phyloP scores from a whole-genome alignment of 2,888 invertebrate genomes.

The Hoplodrina blanda region DNA sequence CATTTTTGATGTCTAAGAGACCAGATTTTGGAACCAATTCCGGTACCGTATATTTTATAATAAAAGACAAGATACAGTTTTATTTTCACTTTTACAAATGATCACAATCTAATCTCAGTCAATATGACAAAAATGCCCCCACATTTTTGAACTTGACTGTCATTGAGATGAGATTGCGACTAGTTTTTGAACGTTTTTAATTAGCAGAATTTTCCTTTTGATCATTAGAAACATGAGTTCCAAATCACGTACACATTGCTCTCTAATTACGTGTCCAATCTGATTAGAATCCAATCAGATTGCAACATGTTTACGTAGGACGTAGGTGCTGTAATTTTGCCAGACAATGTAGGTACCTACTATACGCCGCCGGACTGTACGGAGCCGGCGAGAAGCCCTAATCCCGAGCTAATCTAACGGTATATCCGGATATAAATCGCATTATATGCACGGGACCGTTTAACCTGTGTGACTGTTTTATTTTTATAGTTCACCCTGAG shows the following conservation, averaged over 20 bases:
- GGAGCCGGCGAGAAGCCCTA: slow-evolving; percentile 66
- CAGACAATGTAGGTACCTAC: slow-evolving; percentile 20
- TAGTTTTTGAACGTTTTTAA: no score
- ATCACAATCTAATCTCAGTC: background rate
- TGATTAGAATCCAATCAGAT: slow-evolving; percentile 35
- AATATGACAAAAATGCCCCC: no score
- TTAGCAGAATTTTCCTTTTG: background rate
- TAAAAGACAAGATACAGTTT: no score
- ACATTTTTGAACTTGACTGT: no score
- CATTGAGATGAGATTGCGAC: no score
- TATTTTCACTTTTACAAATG: no score
- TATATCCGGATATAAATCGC: slow-evolving; percentile 66
- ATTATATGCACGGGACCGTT: slow-evolving; percentile 60
- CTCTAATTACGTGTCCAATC: slow-evolving; percentile 39
- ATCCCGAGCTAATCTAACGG: slow-evolving; percentile 64
- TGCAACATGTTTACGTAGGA: slow-evolving; percentile 15
- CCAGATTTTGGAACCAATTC: no score
- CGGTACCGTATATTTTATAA: no score
- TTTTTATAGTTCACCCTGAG: slow-evolving; percentile 47
- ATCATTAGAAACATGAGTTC: background rate
- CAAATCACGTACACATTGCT: slow-evolving; percentile 4
- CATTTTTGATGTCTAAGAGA: no score
- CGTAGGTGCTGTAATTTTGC: slow-evolving; percentile 26
- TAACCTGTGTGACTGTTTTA: slow-evolving; percentile 44
- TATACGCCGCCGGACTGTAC: background rate